A percentile compares a stretch with the other conserved stretches of the same genome.
Conservation (phyloP, 1,140 invertebrate species). For the Drosophila nannoptera region DNA sequence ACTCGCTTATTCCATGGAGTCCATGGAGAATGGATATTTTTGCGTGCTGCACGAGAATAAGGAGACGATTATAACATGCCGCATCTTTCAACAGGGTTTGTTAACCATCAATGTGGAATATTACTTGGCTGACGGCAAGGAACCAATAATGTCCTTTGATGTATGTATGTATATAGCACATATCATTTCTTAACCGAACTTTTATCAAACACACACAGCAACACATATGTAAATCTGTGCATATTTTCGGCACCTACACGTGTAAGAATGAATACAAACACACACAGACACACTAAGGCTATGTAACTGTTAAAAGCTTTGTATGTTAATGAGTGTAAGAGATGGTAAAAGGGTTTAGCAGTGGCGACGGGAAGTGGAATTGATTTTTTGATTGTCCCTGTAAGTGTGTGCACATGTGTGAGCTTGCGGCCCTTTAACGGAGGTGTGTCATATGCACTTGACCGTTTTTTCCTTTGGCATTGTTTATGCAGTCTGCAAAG, state of each 20-base stretch:
- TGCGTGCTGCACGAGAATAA: slow-evolving; percentile 85
- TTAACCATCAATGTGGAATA: slow-evolving; percentile 90
- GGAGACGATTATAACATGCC: slow-evolving; percentile 84
- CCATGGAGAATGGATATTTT: slow-evolving; percentile 85
- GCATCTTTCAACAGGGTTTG: slow-evolving; percentile 84
- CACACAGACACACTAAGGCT: slow-evolving; percentile 9
- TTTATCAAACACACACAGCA: slow-evolving; percentile 18
- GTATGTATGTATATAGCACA: slow-evolving; percentile 79
- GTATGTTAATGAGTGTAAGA: background rate
- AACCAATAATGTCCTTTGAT: slow-evolving; percentile 86
- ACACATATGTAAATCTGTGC: slow-evolving; percentile 5
- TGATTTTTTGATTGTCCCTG: slow-evolving; percentile 52
- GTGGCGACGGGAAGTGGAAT: slow-evolving; percentile 36
- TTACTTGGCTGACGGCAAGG: slow-evolving; percentile 86
- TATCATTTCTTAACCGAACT: background rate
- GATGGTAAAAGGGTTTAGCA: slow-evolving; percentile 26
- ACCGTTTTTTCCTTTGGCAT: slow-evolving; percentile 35
- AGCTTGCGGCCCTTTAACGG: slow-evolving; percentile 17
- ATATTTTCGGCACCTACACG: slow-evolving; percentile 24
- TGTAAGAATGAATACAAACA: slow-evolving; percentile 15
- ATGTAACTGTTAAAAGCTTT: slow-evolving; percentile 1
- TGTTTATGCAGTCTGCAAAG: slow-evolving; percentile 11
- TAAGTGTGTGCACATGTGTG: background rate
- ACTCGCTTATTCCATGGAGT: slow-evolving; percentile 80
- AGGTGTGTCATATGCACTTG: slow-evolving; percentile 51